phyloP scores from a whole-genome alignment of 2,888 invertebrate genomes.

The Galerucella pusilla region DNA sequence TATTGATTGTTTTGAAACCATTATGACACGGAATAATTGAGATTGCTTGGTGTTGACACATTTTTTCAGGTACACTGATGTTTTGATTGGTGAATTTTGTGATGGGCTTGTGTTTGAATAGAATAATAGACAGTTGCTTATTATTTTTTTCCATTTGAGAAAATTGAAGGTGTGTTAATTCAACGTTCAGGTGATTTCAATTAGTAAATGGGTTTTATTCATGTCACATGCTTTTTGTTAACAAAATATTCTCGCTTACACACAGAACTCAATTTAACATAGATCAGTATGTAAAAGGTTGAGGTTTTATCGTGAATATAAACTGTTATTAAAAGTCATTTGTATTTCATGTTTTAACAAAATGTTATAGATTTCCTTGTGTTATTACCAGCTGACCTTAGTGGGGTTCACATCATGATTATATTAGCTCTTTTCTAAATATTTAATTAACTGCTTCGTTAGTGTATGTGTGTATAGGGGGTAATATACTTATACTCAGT shows the following conservation, averaged over 20 bases:
- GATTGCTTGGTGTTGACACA: slow-evolving; percentile 22
- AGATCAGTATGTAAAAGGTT: too few species aligned
- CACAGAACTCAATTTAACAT: too few species aligned
- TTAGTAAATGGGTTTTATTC: not conserved
- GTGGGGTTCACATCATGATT: too few species aligned
- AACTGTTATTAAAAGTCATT: too few species aligned
- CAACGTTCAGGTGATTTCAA: not conserved
- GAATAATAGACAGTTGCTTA: slow-evolving; percentile 1
- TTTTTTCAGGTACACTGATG: slow-evolving; percentile 24
- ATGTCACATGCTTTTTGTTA: not conserved
- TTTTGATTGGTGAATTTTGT: slow-evolving; percentile 35
- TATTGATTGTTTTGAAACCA: slow-evolving; percentile 33
- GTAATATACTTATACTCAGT: too few species aligned
- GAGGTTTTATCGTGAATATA: too few species aligned
- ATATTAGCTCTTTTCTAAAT: too few species aligned
- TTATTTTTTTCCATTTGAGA: slow-evolving; percentile 8
- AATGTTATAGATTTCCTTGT: too few species aligned
- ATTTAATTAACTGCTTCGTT: too few species aligned
- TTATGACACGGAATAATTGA: slow-evolving; percentile 21
- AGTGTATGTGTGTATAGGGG: too few species aligned
- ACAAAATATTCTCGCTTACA: not conserved
- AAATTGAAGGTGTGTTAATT: not conserved
- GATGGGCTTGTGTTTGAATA: slow-evolving; percentile 21
- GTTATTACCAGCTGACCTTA: too few species aligned
- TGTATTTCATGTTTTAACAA: too few species aligned